Base-by-base conservation (phyloP, 2,797 vertebrate genomes). In the Sebastes nivosus region DNA sequence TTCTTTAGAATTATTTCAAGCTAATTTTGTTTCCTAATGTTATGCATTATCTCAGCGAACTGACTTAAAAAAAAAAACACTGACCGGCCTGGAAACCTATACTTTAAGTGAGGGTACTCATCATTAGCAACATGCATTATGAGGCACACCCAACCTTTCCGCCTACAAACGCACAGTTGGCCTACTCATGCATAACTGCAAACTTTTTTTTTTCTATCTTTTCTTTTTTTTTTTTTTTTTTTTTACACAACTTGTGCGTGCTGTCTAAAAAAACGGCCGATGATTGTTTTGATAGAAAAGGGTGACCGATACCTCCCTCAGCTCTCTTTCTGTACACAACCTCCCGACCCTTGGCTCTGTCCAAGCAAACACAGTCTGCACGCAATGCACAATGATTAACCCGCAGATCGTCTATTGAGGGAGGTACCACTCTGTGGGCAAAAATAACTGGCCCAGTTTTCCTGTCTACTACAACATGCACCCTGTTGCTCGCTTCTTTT, bases 321-420 rank as follows among this genome's bases (percentile, higher is more conserved):
- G 88, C 92, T 92, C 92, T 92, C 93, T 92, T 92, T 93, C 89
- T 92, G 92, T 94, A 93, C 94, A 93, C 93, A 95, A 93, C 94
- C 94, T 92, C 81, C 79, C 92, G 94, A 96, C 95, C 95, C 95
- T 95, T 95, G 95, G 94, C 95, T 96, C 91, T 93, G 93, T 81
- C 89, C 89, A 87, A 95, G 93, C 94, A 96, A 96, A 96, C 95
- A 96, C 83, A 91, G 96, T 96, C 95, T 96, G 96, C 96, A 96
- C 96, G 96, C 96, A 94, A 96, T 86, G 94, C 91, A 91, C 94
- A 95, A 96, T 96, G 91, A 96, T 96, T 96, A 96, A 96, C 94
- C 91, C 93, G 57, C 42, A 91, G 91, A 92, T 94, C 83, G 77
- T 90, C 82, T 88, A 72, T 72, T 70, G 25, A 13, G 6, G 1